Evolutionary conservation across 2,113 vertebrate species (phyloP), one percentile per base, ranked within the genome.

Genomic region (Mesocricetus auratus): DNA sequence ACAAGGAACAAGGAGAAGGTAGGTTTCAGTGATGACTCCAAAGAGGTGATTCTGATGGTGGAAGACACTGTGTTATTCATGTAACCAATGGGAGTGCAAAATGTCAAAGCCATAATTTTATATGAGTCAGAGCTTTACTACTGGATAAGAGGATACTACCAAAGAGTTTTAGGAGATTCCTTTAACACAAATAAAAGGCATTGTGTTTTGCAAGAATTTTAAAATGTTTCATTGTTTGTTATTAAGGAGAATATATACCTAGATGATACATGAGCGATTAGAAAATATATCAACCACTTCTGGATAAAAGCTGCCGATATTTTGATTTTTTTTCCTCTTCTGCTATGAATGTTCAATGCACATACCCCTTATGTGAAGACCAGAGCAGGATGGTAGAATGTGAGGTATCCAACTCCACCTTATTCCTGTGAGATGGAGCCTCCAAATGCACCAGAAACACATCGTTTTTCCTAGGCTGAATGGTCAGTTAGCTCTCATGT

Each of bases 171-270:
- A 73, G 66, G 68, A 66, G 86, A 62, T 56, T 11, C 26, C 45
- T 71, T 77, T 68, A 16, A 39, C 15, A 79, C 86, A 60, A 58
- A 89, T 86, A 42, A 79, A 74, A 85, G 31, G 24, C 42, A 56
- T 77, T 60, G 3, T 66, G 58, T 12, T 88, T 75, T 81, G 26
- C 31, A 69, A 36, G 60, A 36, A 19, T 81, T 71, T 86, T 69
- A 71, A 66, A 93, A 89, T 75, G 17, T 69, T 71, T 89, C 19
- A 62, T 87, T 78, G 50, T 56, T 89, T 93, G 53, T 91, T 77
- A 89, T 71, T 64, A 93, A 62, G 85, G 86, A 90, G 56, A 79
- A 58, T 36, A 56, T 64, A 45, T 64, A 47, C 10, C 26, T 93
- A n/a, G 68, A 60, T 81, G 91, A 89, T 22, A n/a, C 19, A 53